Percentiles rank a stretch among this genome's conserved stretches.
Conservation (phyloP, 2,888 invertebrate species). For the Lasioglossum marginatum region DNA sequence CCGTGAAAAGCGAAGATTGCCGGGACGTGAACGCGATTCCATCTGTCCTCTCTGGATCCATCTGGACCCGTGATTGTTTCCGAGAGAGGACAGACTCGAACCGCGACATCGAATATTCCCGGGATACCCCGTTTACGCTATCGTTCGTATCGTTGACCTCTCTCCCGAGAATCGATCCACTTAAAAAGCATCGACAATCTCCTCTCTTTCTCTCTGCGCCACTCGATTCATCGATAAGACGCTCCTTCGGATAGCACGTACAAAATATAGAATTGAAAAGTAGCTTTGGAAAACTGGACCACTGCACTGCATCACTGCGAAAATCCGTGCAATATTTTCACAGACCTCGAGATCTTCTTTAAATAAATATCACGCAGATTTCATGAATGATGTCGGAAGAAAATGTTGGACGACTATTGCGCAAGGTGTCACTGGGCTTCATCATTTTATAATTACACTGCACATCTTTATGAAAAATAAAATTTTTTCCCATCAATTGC, state of each 20-base stretch:
- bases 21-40: slow-evolving; percentile 37
- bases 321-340: no score
- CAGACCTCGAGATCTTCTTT: no score
- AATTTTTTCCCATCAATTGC: no score
- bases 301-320: no score
- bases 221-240: not conserved
- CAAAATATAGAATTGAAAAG: not conserved
- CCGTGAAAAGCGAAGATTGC: slow-evolving; percentile 55
- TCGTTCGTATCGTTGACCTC: not conserved
- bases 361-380: no score
- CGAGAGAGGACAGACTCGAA: slow-evolving; percentile 5
- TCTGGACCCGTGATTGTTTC: slow-evolving; percentile 44
- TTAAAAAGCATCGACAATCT: not conserved
- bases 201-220: not conserved
- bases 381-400: no score
- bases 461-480: no score
- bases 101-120: slow-evolving; percentile 2
- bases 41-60: slow-evolving; percentile 31
- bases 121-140: not conserved
- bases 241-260: not conserved
- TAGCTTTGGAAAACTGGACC: not conserved
- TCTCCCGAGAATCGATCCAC: not conserved
- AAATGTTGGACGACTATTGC: no score
- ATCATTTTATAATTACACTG: no score
- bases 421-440: no score